These are phyloP conservation scores for Climacteris rufus DNA, from an alignment of 2,113 vertebrate genomes.

Conservation along the genomic window DNA sequence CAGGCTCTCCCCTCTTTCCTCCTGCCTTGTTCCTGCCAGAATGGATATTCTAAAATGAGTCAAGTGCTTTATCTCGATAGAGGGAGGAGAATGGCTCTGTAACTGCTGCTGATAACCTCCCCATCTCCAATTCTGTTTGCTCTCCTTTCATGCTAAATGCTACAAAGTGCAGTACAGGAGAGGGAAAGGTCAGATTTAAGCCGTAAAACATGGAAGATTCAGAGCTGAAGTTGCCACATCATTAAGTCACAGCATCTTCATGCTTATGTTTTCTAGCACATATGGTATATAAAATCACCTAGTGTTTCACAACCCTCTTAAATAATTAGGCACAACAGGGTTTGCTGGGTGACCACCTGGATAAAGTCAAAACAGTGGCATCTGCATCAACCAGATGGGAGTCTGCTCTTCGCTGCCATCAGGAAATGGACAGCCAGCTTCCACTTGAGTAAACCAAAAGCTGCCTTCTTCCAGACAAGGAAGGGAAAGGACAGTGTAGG, in stretches of 20 bases:
- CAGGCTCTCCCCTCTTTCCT: background rate
- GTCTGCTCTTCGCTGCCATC: conserved; percentile 20
- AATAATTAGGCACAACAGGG: conserved; percentile 69
- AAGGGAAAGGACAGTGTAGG: background rate
- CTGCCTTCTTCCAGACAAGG: background rate
- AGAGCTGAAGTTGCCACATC: conserved; percentile 13
- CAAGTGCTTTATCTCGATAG: conserved; percentile 43
- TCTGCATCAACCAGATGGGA: conserved; percentile 65
- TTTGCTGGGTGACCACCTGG: conserved; percentile 68
- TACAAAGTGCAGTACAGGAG: background rate
- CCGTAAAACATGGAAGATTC: background rate
- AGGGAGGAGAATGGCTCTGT: background rate
- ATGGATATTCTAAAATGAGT: conserved; percentile 29
- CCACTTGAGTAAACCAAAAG: conserved; percentile 30
- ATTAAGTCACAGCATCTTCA: conserved; percentile 41
- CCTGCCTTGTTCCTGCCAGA: accelerated
- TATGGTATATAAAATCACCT: conserved; percentile 70
- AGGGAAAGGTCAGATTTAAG: conserved; percentile 44
- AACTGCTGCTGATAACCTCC: conserved; percentile 18
- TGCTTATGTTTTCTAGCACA: conserved; percentile 61
- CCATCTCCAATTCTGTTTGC: conserved; percentile 6
- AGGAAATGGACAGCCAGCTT: conserved; percentile 50
- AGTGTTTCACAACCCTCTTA: conserved; percentile 67
- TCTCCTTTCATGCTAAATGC: conserved; percentile 20
- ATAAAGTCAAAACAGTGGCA: conserved; percentile 65